Evolutionary conservation across 2,113 vertebrate genomes (phyloP), one percentile per base, ranked within the genome.

Genomic region (Ornithorhynchus anatinus): DNA sequence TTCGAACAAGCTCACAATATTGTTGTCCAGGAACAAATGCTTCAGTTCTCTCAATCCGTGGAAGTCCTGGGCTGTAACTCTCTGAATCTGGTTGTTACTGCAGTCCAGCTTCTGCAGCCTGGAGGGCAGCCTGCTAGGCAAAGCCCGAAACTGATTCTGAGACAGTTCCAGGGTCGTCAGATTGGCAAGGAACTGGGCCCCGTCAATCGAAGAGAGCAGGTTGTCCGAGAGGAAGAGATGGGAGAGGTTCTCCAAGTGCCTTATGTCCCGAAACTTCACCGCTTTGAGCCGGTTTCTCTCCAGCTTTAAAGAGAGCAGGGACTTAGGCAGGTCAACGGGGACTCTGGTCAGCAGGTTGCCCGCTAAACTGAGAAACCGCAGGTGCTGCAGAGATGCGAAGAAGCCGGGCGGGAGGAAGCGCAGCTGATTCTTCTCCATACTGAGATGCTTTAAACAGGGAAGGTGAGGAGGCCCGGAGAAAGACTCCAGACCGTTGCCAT

Each of bases 21-120:
- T 96, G 84, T 94, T 93, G 77, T 95, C 94, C 17, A 95, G 88
- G 78, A 96, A 95, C 42, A 96, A 86, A 71, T 96, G 95, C 63
- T 90, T 95, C 69, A 96, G 80, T 17, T 91, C 87, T 20, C 67
- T 84, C 19, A 96, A 88, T 44, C 92, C 92, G 62, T 92, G 85
- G 40, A 95, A 90, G 11, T 94, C 83, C 51, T 90, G 86, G 0
- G 33, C 84, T 38, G 89, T 94, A 31, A 96, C 88, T 66, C 75
- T 92, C 69, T 88, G 86, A 38, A 95, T 93, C 52, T 86, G 65
- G 38, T 96, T 95, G 53, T 91, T 88, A 72, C 94, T 92, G 71
- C 91, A 96, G 72, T 96, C 94, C 0, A 96, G 89, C 69, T 92
- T 96, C 77, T 94, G 93, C 57, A 96, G 75, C 31, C 80, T 92